These are phyloP conservation scores for Enteromius viviparus DNA, from an alignment of 2,797 vertebrate species.

Conservation along the genomic window DNA sequence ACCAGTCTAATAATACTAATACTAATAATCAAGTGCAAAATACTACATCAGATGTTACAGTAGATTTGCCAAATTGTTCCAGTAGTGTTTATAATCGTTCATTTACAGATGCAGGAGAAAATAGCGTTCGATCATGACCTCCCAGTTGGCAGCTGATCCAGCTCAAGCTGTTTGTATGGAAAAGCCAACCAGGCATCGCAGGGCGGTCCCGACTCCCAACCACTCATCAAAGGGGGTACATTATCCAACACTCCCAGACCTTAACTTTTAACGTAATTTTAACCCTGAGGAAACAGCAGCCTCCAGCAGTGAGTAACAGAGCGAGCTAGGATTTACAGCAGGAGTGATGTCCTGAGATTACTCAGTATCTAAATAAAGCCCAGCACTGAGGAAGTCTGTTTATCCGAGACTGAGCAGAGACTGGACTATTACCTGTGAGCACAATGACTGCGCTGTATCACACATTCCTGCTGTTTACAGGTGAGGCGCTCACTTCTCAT, in stretches of 20 bases:
- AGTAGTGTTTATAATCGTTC: not conserved
- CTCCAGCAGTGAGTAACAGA: slow-evolving; percentile 4
- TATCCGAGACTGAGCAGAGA: slow-evolving; percentile 53
- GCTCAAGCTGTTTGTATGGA: slow-evolving; percentile 1
- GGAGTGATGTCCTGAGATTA: slow-evolving; percentile 71
- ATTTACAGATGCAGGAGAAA: not conserved
- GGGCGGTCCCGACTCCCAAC: slow-evolving; percentile 28
- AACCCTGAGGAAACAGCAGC: slow-evolving; percentile 16
- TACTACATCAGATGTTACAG: not conserved
- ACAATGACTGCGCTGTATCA: slow-evolving; percentile 69
- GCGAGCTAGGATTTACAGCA: slow-evolving; percentile 46
- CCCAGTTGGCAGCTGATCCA: slow-evolving; percentile 14
- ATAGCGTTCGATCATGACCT: slow-evolving; percentile 14
- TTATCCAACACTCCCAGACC: not conserved
- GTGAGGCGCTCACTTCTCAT: slow-evolving; percentile 63
- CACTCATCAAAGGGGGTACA: not conserved
- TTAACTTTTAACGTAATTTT: slow-evolving; percentile 2
- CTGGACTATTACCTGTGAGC: slow-evolving; percentile 55
- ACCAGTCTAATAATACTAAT: not conserved
- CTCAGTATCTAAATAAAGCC: slow-evolving; percentile 68
- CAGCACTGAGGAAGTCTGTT: slow-evolving; percentile 38
- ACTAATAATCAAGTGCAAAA: no score
- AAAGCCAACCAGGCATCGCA: not conserved
- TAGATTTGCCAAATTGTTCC: not conserved
- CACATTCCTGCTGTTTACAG: slow-evolving; percentile 73